Base-by-base conservation (phyloP, 2,113 vertebrate genomes). In the Balaenoptera acutorostrata region DNA sequence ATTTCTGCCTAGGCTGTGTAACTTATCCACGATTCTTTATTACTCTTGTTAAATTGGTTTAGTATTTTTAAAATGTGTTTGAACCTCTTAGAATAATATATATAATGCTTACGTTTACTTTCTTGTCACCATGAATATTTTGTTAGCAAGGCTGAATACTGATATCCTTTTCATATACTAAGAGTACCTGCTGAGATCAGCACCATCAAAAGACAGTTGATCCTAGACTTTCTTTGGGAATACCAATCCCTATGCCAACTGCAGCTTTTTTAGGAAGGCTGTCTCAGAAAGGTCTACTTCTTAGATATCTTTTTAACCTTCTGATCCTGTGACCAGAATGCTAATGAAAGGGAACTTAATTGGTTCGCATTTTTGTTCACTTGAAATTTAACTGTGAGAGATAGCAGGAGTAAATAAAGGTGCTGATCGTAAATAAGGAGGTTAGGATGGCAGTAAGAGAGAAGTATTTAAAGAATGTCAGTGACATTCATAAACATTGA, bases 261-360 rank as follows among this genome's bases (percentile, higher is more conserved):
- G n/a, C 36, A 92, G 46, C 64, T 57, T 20, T 23, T 69, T 85
- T 46, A 63, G 80, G 80, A 85, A 95, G 33, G 6, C 33, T 68
- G 27, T 91, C 63, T 88, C 20, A 64, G 59, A 44, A 57, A 80
- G 63, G 39, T 72, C 39, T 52, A 10, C 63, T 75, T 55, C 71
- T 95, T 69, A 95, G 21, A 23, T 61, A 41, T 36, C 31, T 77
- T 93, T 97, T 87, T 36, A 66, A 59, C 68, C 61, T 66, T 90
- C 57, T 41, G 21, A 49, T 63, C 29, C 13, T 80, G 3, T 41
- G 39, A 64, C 39, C 64, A 71, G 69, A 74, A 80, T 81, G 75
- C 74, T 75, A 87, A 41, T 86, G 33, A 82, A 93, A 74, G 27
- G 6, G 39, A 59, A 57, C 12, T 46, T 90, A 44, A 78, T 72